Evolutionary conservation across 1,140 invertebrate species (phyloP).

Genomic region (Triops cancriformis): DNA sequence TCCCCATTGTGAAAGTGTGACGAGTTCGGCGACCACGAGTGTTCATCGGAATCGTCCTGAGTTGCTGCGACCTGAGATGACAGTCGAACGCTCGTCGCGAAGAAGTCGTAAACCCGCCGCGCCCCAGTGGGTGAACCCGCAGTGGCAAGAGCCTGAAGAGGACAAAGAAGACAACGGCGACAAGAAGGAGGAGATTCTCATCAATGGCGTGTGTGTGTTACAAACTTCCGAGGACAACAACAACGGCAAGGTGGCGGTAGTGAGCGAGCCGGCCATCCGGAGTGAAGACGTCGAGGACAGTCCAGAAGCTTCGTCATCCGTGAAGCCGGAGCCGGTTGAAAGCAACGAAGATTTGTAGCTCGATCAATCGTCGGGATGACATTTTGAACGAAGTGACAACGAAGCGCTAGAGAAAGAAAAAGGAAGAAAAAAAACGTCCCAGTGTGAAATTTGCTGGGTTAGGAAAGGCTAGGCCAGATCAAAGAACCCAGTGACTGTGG

Average conservation of each 20-base stretch:
- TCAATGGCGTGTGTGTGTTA: constrained; percentile 86
- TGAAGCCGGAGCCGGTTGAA: constrained; percentile 27
- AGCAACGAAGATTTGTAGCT: constrained; percentile 16
- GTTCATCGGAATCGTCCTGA: constrained; percentile 24
- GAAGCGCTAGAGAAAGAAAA: too few relatives aligned
- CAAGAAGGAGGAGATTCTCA: constrained; percentile 58
- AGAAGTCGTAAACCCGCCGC: constrained; percentile 73
- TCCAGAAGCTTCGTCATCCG: constrained; percentile 27
- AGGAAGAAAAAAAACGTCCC: too few relatives aligned
- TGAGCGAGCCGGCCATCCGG: constrained; percentile 27
- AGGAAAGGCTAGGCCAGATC: too few relatives aligned
- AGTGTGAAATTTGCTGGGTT: too few relatives aligned
- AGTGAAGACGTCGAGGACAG: constrained; percentile 30
- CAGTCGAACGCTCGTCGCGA: constrained; percentile 47
- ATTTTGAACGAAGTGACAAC: background rate
- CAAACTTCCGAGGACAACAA: constrained; percentile 41
- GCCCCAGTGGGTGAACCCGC: constrained; percentile 91
- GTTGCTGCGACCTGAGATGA: constrained; percentile 29
- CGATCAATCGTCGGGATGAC: constrained; percentile 11
- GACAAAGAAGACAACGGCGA: constrained; percentile 43
- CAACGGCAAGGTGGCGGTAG: constrained; percentile 27
- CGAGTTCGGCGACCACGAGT: constrained; percentile 35
- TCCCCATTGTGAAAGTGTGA: constrained; percentile 44
- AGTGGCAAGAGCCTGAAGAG: constrained; percentile 37
- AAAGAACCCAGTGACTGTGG: constrained; percentile 18